Evolutionary conservation across 2,113 vertebrate species (phyloP), one percentile per base, ranked within the genome.

Genomic region (Myiozetetes cayanensis): DNA sequence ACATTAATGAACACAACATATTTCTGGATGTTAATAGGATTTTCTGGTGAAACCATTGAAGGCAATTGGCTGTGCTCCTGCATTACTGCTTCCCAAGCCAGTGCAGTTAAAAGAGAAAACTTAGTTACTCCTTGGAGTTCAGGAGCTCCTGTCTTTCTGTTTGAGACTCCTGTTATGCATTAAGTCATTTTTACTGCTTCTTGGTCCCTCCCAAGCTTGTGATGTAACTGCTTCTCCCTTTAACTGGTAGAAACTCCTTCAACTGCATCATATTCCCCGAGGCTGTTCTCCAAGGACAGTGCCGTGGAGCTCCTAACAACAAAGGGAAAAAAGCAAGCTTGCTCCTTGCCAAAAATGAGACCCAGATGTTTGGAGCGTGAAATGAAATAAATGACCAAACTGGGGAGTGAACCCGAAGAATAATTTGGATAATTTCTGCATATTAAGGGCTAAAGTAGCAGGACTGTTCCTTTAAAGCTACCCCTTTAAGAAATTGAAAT

Each of bases 301-400:
- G 47, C 76, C 65, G 20, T 1, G 12, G 53, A 96, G 84, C 71
- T 75, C 71, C 79, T 49, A 78, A 76, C 53, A 94, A 25, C 67
- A 87, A 58, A 78, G 68, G 41, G 58, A n/a, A 17, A 95, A 85
- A 93, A 88, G 53, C 78, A 50, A 91, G 93, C 87, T 95, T 96
- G 93, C 70, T 96, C 84, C 80, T 93, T 97, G 95, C 84, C 65
- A 90, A 67, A 96, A 97, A 97, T 86, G 91, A 97, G 96, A 95
- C 72, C 75, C 97, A 97, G 96, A 96, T 97, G 95, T 97, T 95
- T 81, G 93, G 95, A 96, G 85, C 53, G 81, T 94, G 94, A 94
- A 97, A 91, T 85, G 91, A 83, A 96, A 89, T 90, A 87, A 96
- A 95, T 95, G 59, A 89, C 58, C 77, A 85, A 92, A 59, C 22